phyloP scores from a whole-genome alignment of 2,888 invertebrate genomes.

The Cabera pusaria region DNA sequence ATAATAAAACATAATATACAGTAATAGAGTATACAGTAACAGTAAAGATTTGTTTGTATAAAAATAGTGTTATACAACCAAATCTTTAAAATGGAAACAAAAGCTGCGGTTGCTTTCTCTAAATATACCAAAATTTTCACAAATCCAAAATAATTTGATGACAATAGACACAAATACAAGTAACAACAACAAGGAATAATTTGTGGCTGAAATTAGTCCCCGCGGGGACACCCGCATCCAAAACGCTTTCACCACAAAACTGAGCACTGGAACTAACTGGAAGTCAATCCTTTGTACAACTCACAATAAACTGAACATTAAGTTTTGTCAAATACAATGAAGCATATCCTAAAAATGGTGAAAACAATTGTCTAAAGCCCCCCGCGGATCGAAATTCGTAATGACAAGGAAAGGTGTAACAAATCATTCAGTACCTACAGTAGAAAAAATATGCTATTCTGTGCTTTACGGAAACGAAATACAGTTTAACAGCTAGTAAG shows the following conservation, averaged over 20 bases:
- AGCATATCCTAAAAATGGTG: slow-evolving; percentile 61
- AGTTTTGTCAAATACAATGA: slow-evolving; percentile 58
- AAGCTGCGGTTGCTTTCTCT: slow-evolving; percentile 9
- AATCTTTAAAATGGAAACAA: no score
- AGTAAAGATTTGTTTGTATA: no score
- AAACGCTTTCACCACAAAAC: slow-evolving; percentile 55
- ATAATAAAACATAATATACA: no score
- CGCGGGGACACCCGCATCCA: slow-evolving; percentile 55
- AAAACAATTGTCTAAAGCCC: slow-evolving; percentile 61
- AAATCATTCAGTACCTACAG: slow-evolving; percentile 31
- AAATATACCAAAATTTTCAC: slow-evolving; percentile 4
- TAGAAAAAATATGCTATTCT: slow-evolving; percentile 12
- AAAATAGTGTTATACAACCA: no score
- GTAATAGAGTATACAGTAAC: no score
- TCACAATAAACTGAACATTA: slow-evolving; percentile 56
- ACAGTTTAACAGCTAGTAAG: no score
- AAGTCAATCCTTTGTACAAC: slow-evolving; percentile 60
- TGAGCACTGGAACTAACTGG: slow-evolving; percentile 57
- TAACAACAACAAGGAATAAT: slow-evolving; percentile 36
- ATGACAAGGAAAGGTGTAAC: slow-evolving; percentile 64
- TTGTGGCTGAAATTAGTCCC: slow-evolving; percentile 37
- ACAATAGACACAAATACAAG: slow-evolving; percentile 15
- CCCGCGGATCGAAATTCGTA: slow-evolving; percentile 61
- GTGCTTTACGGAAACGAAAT: slow-evolving; percentile 25
- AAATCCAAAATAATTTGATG: slow-evolving; percentile 19